Percentiles rank a stretch among this genome's conserved stretches.
Conservation (phyloP, 2,113 vertebrate species). For the Hippocampus barbouri region DNA sequence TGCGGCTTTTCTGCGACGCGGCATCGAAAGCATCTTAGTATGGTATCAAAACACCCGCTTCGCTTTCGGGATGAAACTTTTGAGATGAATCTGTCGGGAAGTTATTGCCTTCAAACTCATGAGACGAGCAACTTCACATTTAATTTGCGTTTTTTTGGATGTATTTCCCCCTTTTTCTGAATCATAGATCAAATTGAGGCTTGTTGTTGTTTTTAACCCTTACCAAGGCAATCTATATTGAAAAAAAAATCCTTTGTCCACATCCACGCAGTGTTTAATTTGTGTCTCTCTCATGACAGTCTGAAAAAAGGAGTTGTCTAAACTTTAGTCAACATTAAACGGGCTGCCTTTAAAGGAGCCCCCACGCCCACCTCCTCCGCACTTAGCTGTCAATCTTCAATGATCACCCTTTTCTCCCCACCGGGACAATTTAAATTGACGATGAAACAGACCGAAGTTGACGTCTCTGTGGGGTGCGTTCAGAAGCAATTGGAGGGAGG, state of each 20-base stretch:
- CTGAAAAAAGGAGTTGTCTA: background rate
- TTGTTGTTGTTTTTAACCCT: no score
- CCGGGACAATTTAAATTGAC: slow-evolving; percentile 29
- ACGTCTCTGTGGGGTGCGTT: slow-evolving; percentile 32
- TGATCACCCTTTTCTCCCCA: slow-evolving; percentile 2
- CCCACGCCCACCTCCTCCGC: background rate
- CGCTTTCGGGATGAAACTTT: slow-evolving; percentile 19
- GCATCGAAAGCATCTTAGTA: slow-evolving; percentile 5
- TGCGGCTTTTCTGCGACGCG: slow-evolving; percentile 17
- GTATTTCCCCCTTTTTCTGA: background rate
- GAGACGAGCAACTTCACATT: background rate
- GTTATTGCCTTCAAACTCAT: background rate
- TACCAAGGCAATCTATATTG: no score
- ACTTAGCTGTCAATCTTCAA: slow-evolving; percentile 7
- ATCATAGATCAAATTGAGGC: no score
- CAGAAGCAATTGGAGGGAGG: slow-evolving; percentile 21
- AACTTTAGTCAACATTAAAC: background rate
- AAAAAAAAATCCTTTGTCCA: no score
- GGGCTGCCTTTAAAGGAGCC: slow-evolving; percentile 5
- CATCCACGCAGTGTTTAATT: no score
- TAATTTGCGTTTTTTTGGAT: background rate
- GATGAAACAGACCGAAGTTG: slow-evolving; percentile 28
- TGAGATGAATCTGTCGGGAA: background rate
- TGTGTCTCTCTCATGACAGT: no score
- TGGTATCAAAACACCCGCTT: background rate